A percentile compares a stretch with the other conserved stretches of the same genome.
Evolutionary conservation across 2,113 vertebrate genomes (phyloP).

Genomic region (Scatophagus argus): DNA sequence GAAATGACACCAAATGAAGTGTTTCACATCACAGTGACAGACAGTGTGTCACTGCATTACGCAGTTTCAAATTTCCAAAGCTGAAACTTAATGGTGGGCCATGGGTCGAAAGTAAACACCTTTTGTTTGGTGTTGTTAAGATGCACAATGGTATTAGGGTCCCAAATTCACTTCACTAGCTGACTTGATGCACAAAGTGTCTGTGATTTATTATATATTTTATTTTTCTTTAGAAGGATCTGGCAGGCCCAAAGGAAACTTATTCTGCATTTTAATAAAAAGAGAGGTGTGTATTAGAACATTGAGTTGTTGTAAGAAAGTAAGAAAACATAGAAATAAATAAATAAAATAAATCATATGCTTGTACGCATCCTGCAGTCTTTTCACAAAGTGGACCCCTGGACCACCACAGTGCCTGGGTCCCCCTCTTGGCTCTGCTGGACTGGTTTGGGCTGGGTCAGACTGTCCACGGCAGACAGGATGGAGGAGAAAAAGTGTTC

Average conservation of each 20-base stretch:
- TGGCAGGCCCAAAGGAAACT: no score
- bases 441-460: slow-evolving; percentile 47
- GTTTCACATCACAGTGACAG: background rate
- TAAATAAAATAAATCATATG: background rate
- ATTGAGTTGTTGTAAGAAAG: background rate
- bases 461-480: slow-evolving; percentile 83
- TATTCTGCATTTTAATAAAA: no score
- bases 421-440: slow-evolving; percentile 1
- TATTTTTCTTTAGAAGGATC: no score
- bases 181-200: no score
- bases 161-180: no score
- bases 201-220: no score
- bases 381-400: slow-evolving; percentile 4
- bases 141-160: no score
- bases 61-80: no score
- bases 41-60: no score
- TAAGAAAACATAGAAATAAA: background rate
- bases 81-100: no score
- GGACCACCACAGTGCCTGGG: background rate
- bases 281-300: background rate
- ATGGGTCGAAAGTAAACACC: no score
- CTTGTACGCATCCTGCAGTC: background rate
- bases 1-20: background rate
- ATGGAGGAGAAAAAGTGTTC: slow-evolving; percentile 87
- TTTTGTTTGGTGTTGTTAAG: no score